Percentiles rank a stretch among this genome's conserved stretches.
Evolutionary conservation across 1,140 invertebrate species (phyloP).

Genomic region (Dreissena rostriformis): DNA sequence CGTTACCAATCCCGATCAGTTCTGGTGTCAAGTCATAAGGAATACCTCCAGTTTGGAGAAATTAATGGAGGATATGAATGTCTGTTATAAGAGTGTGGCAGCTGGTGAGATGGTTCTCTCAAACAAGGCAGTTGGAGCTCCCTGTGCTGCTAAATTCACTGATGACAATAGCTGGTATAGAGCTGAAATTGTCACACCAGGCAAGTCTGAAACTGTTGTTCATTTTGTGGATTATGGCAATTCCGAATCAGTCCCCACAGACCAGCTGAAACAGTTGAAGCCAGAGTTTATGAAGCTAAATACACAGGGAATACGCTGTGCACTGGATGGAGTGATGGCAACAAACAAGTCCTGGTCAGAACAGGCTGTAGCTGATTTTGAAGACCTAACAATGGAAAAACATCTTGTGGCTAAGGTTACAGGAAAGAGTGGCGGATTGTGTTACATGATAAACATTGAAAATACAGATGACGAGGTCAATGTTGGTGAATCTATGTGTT

Average conservation of each 20-base stretch:
- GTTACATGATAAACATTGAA: slow-evolving; percentile 58
- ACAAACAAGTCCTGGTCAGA: slow-evolving; percentile 60
- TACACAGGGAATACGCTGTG: slow-evolving; percentile 70
- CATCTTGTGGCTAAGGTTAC: slow-evolving; percentile 55
- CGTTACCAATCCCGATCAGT: slow-evolving; percentile 68
- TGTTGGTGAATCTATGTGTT: slow-evolving; percentile 57
- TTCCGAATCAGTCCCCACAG: slow-evolving; percentile 62
- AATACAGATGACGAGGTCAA: slow-evolving; percentile 60
- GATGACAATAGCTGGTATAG: slow-evolving; percentile 91
- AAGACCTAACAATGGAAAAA: slow-evolving; percentile 68
- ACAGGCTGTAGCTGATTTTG: slow-evolving; percentile 64
- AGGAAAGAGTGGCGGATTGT: slow-evolving; percentile 9
- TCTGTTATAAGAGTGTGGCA: slow-evolving; percentile 57
- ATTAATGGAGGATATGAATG: slow-evolving; percentile 80
- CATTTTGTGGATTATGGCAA: slow-evolving; percentile 86
- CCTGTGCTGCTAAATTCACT: slow-evolving; percentile 86
- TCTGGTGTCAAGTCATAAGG: slow-evolving; percentile 81
- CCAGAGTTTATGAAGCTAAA: slow-evolving; percentile 81
- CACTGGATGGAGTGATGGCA: slow-evolving; percentile 52
- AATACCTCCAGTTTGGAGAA: slow-evolving; percentile 73
- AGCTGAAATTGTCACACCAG: slow-evolving; percentile 87
- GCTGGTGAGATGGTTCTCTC: slow-evolving; percentile 43
- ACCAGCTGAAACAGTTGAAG: slow-evolving; percentile 63
- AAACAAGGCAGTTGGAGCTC: slow-evolving; percentile 54
- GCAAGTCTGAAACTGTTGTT: slow-evolving; percentile 86